These are phyloP conservation scores for Doryteuthis pealeii DNA, from an alignment of 1,140 invertebrate genomes.

Conservation along the genomic window DNA sequence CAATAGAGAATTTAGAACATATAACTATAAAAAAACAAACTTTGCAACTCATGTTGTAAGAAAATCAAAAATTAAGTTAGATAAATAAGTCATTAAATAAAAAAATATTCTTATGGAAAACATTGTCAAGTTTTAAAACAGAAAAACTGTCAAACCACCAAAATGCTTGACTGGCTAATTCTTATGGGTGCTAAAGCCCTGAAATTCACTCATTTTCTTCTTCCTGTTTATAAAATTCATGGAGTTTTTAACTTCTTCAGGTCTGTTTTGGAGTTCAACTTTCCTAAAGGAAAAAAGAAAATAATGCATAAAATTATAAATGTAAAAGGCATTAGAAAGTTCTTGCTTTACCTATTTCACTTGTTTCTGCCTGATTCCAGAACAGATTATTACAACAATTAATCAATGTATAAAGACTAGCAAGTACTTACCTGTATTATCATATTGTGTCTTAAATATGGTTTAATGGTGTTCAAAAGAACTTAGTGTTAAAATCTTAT, in stretches of 20 bases:
- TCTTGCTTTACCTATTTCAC: no score
- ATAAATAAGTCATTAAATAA: neutral
- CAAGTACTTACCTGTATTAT: no score
- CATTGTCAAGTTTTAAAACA: slow-evolving; percentile 1
- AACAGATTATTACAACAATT: no score
- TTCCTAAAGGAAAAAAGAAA: slow-evolving; percentile 54
- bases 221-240: slow-evolving; percentile 66
- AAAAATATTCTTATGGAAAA: neutral
- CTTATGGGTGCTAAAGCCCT: slow-evolving; percentile 74
- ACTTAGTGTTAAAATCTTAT: no score
- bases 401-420: no score
- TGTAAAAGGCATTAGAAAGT: no score
- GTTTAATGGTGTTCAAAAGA: no score
- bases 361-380: no score
- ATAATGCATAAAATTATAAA: no score
- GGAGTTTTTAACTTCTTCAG: slow-evolving; percentile 68
- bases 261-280: slow-evolving; percentile 65
- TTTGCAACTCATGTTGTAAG: neutral
- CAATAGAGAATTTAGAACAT: no score
- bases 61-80: neutral
- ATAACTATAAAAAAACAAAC: no score
- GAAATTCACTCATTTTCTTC: slow-evolving; percentile 76
- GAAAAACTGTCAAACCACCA: slow-evolving; percentile 53
- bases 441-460: no score
- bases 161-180: slow-evolving; percentile 77